Evolutionary conservation across 2,888 invertebrate species (phyloP).

Genomic region (Furcula furcula): DNA sequence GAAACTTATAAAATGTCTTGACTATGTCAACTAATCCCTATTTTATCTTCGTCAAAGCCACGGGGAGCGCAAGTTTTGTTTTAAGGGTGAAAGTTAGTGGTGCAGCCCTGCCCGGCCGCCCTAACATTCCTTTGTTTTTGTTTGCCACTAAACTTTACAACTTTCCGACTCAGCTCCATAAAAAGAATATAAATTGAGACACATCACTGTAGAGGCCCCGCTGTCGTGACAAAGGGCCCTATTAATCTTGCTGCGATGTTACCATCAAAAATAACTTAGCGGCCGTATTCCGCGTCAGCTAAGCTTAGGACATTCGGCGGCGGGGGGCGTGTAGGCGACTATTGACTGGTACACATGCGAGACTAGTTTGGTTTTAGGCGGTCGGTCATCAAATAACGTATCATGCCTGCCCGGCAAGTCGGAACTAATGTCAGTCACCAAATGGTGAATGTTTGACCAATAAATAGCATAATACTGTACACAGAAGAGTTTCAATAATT

Average conservation of each 20-base stretch:
- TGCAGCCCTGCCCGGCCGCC: background rate
- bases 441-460: too few relatives aligned
- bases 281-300: constrained; percentile 15
- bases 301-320: constrained; percentile 3
- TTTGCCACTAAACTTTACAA: constrained; percentile 36
- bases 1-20: constrained; percentile 3
- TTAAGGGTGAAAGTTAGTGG: constrained; percentile 5
- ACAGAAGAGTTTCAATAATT: too few relatives aligned
- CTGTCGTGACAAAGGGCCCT: constrained; percentile 25
- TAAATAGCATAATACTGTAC: too few relatives aligned
- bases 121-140: constrained; percentile 32
- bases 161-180: constrained; percentile 39
- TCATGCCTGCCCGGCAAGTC: too few relatives aligned
- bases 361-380: too few relatives aligned
- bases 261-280: constrained; percentile 27
- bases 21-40: constrained; percentile 8
- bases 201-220: constrained; percentile 28
- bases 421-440: too few relatives aligned
- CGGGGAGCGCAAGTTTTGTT: constrained; percentile 8
- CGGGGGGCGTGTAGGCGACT: too few relatives aligned
- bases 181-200: constrained; percentile 42
- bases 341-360: too few relatives aligned
- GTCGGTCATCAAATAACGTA: too few relatives aligned
- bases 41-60: constrained; percentile 11
- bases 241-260: constrained; percentile 32